phyloP scores from a whole-genome alignment of 2,888 invertebrate species.

The Bedellia somnulentella region DNA sequence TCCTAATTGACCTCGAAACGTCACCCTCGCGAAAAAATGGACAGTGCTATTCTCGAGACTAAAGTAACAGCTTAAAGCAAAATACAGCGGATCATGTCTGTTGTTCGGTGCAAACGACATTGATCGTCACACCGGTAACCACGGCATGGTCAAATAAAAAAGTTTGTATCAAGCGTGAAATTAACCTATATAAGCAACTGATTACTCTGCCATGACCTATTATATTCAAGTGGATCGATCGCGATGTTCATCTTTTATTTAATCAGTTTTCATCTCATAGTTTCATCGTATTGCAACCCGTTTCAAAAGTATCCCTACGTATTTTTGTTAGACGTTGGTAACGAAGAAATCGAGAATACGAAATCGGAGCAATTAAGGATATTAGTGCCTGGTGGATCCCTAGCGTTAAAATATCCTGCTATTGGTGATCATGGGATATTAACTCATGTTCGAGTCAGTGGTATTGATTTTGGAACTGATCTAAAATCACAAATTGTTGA shows the following conservation, averaged over 20 bases:
- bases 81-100: too few relatives aligned
- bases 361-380: constrained; percentile 41
- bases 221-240: constrained; percentile 21
- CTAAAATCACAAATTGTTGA: constrained; percentile 42
- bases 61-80: too few relatives aligned
- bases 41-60: too few relatives aligned
- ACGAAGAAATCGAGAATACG: constrained; percentile 43
- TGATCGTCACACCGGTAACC: constrained; percentile 28
- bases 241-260: constrained; percentile 29
- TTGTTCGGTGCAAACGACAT: too few relatives aligned
- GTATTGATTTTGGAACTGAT: constrained; percentile 44
- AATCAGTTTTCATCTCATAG: constrained; percentile 18
- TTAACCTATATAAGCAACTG: constrained; percentile 38
- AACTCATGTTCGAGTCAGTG: constrained; percentile 41
- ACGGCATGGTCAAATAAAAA: constrained; percentile 45
- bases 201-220: constrained; percentile 31
- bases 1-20: too few relatives aligned
- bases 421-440: constrained; percentile 32
- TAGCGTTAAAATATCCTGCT: constrained; percentile 43
- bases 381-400: constrained; percentile 39
- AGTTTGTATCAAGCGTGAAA: constrained; percentile 34
- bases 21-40: too few relatives aligned
- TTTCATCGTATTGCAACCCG: constrained; percentile 25
- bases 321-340: constrained; percentile 44
- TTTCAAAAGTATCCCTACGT: constrained; percentile 46